These are phyloP conservation scores for Polyergus mexicanus DNA, from an alignment of 1,140 invertebrate species.

Conservation along the genomic window DNA sequence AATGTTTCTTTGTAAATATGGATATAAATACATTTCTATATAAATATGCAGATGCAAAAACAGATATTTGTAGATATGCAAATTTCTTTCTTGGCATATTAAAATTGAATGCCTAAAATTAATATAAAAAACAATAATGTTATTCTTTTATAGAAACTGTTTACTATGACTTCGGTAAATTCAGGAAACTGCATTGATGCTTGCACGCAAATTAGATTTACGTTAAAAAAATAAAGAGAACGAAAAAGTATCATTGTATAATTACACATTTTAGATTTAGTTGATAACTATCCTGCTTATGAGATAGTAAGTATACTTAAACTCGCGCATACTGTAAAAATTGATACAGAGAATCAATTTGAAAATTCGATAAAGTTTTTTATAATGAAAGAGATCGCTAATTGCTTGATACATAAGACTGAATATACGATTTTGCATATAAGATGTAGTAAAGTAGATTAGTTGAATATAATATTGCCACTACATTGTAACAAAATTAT, in stretches of 20 bases:
- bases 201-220: neutral
- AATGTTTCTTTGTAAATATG: slow-evolving; percentile 19
- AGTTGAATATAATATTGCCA: neutral
- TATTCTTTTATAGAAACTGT: neutral
- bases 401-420: slow-evolving; percentile 35
- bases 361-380: neutral
- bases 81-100: neutral
- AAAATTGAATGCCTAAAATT: neutral
- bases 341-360: neutral
- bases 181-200: neutral
- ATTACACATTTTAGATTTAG: slow-evolving; percentile 11
- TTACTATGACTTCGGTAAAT: neutral
- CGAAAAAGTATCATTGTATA: neutral
- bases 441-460: slow-evolving; percentile 19
- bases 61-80: too few species aligned
- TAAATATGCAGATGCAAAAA: neutral
- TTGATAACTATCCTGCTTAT: neutral
- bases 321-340: neutral
- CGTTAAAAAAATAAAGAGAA: neutral
- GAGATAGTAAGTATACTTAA: neutral
- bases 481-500: neutral
- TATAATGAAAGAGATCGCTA: neutral
- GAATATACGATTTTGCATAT: slow-evolving; percentile 13
- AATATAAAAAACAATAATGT: neutral
- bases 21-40: slow-evolving; percentile 9